phyloP scores from a whole-genome alignment of 2,888 invertebrate species.

The Kryphioiulus occultus region DNA sequence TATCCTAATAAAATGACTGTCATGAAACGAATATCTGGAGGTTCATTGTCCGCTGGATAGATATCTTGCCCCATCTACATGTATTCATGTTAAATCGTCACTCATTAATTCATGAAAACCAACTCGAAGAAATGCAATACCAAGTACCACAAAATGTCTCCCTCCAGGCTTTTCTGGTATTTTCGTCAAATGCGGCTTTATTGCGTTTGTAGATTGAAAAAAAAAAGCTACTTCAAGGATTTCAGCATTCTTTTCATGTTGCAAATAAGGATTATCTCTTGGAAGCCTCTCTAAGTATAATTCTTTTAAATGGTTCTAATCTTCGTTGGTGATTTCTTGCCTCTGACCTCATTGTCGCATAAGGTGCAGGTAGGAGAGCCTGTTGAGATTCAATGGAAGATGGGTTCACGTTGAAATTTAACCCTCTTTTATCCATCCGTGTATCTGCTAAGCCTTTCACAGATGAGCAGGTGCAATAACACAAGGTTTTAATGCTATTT shows the following conservation, averaged over 20 bases:
- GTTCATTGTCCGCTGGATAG: neutral
- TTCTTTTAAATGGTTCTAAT: conserved; percentile 5
- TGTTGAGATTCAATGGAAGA: neutral
- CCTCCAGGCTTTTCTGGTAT: neutral
- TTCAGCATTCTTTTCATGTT: neutral
- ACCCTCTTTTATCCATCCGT: neutral
- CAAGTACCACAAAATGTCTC: neutral
- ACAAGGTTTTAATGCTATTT: neutral
- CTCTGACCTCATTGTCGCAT: conserved; percentile 5
- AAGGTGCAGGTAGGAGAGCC: neutral
- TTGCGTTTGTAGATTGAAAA: neutral
- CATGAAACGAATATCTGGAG: neutral
- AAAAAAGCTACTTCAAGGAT: conserved; percentile 2
- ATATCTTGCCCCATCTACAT: neutral
- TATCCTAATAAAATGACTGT: conserved; percentile 5
- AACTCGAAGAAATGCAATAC: neutral
- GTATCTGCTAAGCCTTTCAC: conserved; percentile 3
- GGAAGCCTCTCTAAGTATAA: neutral
- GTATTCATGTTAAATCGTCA: neutral
- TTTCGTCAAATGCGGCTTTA: conserved; percentile 5
- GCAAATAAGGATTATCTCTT: neutral
- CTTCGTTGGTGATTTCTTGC: neutral
- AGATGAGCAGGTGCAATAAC: neutral
- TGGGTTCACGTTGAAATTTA: neutral
- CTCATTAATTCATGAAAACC: neutral